Conservation (phyloP, 2,797 vertebrate genomes). For the Manis crassicaudata region DNA sequence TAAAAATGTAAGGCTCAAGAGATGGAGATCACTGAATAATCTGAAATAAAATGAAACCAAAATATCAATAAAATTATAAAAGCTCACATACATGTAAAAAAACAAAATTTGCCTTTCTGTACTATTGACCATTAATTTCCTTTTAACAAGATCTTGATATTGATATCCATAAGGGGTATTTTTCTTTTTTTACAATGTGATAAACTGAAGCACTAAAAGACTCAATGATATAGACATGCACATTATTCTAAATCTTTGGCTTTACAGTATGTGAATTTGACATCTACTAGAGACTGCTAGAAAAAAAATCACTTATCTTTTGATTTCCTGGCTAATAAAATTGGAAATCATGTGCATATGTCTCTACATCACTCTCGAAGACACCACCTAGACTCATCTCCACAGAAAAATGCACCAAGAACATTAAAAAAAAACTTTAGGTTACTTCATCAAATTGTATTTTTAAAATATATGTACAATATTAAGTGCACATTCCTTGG, state of each 20-base stretch:
- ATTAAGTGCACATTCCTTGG: slow-evolving; percentile 1
- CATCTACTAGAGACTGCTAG: background rate
- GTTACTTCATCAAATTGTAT: slow-evolving; percentile 49
- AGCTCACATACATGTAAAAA: slow-evolving; percentile 17
- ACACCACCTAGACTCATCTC: slow-evolving; percentile 10
- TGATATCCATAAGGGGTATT: background rate
- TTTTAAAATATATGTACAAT: slow-evolving; percentile 53
- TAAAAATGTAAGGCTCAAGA: slow-evolving; percentile 30
- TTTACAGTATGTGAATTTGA: slow-evolving; percentile 32
- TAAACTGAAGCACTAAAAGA: slow-evolving; percentile 33
- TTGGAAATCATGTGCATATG: background rate
- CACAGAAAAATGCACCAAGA: slow-evolving; percentile 22
- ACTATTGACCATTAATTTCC: slow-evolving; percentile 25
- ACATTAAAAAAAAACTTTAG: slow-evolving; percentile 15
- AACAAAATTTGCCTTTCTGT: slow-evolving; percentile 35
- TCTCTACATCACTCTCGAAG: slow-evolving; percentile 20
- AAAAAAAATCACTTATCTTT: slow-evolving; percentile 29
- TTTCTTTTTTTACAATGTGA: slow-evolving; percentile 26
- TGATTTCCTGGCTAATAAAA: slow-evolving; percentile 59
- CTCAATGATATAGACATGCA: background rate
- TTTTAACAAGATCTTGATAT: slow-evolving; percentile 25
- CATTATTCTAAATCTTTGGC: slow-evolving; percentile 26
- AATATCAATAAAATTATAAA: slow-evolving; percentile 55
- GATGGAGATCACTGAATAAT: background rate
- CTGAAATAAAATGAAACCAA: slow-evolving; percentile 38